Evolutionary conservation across 2,797 vertebrate genomes (phyloP), one percentile per base, ranked within the genome.

Genomic region (Microcaecilia unicolor): DNA sequence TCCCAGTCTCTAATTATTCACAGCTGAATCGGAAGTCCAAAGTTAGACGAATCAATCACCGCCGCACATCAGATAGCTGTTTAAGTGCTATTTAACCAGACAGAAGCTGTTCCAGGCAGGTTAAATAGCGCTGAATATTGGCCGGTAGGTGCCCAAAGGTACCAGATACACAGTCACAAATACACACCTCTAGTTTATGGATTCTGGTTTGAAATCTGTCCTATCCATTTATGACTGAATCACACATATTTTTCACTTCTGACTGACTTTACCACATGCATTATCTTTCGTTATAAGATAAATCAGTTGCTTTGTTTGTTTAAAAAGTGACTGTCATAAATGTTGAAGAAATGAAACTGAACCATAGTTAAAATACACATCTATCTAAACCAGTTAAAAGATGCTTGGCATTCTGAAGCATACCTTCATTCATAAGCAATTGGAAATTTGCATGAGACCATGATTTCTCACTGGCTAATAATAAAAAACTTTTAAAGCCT

Each of bases 261-360:
- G 25, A 31, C 8, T 37, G 35, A 56, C 50, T 58, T 61, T 51
- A 30, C 23, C 60, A 49, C 63, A 44, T 51, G 63, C 31, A 63
- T 63, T 67, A 37, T 44, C 39, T 41, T 58, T 46, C n/a, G n/a
- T n/a, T n/a, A n/a, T n/a, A n/a, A 70, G 45, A 63, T 60, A 64
- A 48, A 62, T 58, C 55, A 51, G 43, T 32, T 63, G 40, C 45
- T 55, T 25, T 26, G 15, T 47, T 20, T 61, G 44, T 43, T 59
- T 60, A 44, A 63, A 57, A 55, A 51, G n/a, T 4, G 64, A 31
- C 48, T 54, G 37, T 37, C n/a, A n/a, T 61, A 65, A 19, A 25
- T 49, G 22, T 10, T 50, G 38, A 25, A 57, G 50, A 48, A 41
- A 39, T 64, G 42, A 41, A 50, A 44, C 56, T 22, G 3, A 22